Percentiles rank a stretch among this genome's conserved stretches.
Evolutionary conservation across 2,888 invertebrate genomes (phyloP).

Genomic region (Lomographa bimaculata): DNA sequence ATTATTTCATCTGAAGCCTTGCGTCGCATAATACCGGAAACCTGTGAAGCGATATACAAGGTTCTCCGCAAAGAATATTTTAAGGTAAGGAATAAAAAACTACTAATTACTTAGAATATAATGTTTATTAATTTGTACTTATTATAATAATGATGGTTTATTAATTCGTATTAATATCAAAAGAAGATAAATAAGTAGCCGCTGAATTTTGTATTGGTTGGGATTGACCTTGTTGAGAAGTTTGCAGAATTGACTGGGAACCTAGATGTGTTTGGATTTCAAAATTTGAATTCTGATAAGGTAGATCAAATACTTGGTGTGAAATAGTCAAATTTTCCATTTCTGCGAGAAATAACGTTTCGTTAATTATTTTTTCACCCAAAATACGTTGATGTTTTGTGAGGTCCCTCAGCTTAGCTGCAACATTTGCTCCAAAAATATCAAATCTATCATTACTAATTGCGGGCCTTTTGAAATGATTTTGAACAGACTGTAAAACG

Average conservation of each 20-base stretch:
- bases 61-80: slow-evolving; percentile 3
- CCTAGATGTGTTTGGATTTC: not conserved
- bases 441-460: no score
- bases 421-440: slow-evolving; percentile 19
- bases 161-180: no score
- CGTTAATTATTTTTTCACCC: slow-evolving; percentile 23
- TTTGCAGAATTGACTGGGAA: not conserved
- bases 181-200: not conserved
- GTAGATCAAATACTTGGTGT: slow-evolving; percentile 1
- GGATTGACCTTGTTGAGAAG: no score
- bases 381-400: slow-evolving; percentile 17
- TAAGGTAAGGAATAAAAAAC: slow-evolving; percentile 3
- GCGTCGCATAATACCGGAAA: not conserved
- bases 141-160: not conserved
- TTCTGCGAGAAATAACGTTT: slow-evolving; percentile 19
- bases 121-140: slow-evolving; percentile 4
- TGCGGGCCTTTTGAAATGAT: no score
- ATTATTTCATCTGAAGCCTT: slow-evolving; percentile 2
- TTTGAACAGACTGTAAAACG: no score
- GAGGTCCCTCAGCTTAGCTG: slow-evolving; percentile 16
- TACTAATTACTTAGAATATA: slow-evolving; percentile 1
- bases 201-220: no score
- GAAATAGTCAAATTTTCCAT: slow-evolving; percentile 14
- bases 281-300: slow-evolving; percentile 1
- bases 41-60: not conserved